These are phyloP conservation scores for Papilio gigon DNA, from an alignment of 2,888 invertebrate genomes.

Conservation along the genomic window DNA sequence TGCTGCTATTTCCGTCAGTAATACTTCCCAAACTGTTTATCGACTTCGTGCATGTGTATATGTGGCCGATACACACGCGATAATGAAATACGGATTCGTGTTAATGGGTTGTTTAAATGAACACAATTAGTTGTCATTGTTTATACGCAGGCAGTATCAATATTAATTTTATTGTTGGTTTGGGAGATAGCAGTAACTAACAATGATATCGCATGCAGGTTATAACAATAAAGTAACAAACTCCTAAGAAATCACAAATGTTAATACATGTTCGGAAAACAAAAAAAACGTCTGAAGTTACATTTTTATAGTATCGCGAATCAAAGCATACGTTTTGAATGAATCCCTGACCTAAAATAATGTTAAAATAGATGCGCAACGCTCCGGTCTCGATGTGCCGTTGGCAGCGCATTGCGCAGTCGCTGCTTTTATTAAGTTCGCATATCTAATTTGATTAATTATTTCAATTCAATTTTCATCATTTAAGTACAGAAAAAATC, in stretches of 20 bases:
- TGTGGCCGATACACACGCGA: slow-evolving; percentile 44
- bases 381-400: slow-evolving; percentile 72
- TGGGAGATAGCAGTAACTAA: slow-evolving; percentile 1
- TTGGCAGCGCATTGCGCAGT: slow-evolving; percentile 66
- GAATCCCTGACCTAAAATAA: slow-evolving; percentile 78
- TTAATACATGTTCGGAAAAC: neutral
- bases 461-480: slow-evolving; percentile 21
- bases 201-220: slow-evolving; percentile 31
- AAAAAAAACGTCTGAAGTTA: neutral
- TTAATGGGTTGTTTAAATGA: slow-evolving; percentile 33
- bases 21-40: slow-evolving; percentile 57
- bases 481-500: slow-evolving; percentile 35
- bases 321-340: slow-evolving; percentile 37
- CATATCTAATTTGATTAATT: slow-evolving; percentile 34
- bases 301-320: slow-evolving; percentile 22
- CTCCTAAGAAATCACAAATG: neutral
- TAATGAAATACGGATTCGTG: slow-evolving; percentile 35
- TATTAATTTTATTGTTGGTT: slow-evolving; percentile 17
- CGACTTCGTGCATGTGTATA: slow-evolving; percentile 43
- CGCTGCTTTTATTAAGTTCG: slow-evolving; percentile 52
- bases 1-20: slow-evolving; percentile 71
- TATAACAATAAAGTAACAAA: slow-evolving; percentile 26
- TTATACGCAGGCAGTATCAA: slow-evolving; percentile 7
- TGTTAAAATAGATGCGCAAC: slow-evolving; percentile 76
- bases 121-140: slow-evolving; percentile 32